phyloP scores from a whole-genome alignment of 2,888 invertebrate species.

The Pheosia gnoma region DNA sequence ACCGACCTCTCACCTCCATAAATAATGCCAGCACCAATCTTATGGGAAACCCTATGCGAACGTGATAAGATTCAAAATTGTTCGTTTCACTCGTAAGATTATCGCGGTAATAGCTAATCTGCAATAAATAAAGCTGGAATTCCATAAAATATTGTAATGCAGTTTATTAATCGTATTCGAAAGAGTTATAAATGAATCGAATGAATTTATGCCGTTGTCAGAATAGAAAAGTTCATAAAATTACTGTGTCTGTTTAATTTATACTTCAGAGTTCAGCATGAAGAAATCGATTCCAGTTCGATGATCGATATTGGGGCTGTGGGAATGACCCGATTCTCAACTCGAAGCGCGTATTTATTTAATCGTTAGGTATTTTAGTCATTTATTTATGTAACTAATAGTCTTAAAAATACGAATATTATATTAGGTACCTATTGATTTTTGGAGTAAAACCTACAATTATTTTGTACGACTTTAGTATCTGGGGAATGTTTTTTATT shows the following conservation, averaged over 20 bases:
- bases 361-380: too few relatives aligned
- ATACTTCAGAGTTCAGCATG: background rate
- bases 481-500: too few relatives aligned
- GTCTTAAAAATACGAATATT: too few relatives aligned
- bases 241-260: conserved; percentile 10
- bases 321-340: background rate
- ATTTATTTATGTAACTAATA: too few relatives aligned
- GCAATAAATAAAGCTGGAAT: conserved; percentile 48
- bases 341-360: background rate
- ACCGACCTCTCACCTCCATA: conserved; percentile 41
- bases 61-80: conserved; percentile 27
- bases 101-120: conserved; percentile 36
- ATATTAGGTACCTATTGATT: too few relatives aligned
- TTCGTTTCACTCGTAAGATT: conserved; percentile 13
- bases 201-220: conserved; percentile 12
- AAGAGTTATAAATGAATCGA: conserved; percentile 43
- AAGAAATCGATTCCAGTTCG: conserved; percentile 1
- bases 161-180: conserved; percentile 52
- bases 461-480: too few relatives aligned
- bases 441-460: too few relatives aligned
- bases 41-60: conserved; percentile 9
- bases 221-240: conserved; percentile 5
- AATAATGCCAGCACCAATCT: background rate
- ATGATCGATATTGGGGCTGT: background rate
- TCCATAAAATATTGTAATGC: conserved; percentile 53